A percentile compares a stretch with the other conserved stretches of the same genome.
phyloP scores from a whole-genome alignment of 1,140 invertebrate species.

The Ceratosolen fusciceps region DNA sequence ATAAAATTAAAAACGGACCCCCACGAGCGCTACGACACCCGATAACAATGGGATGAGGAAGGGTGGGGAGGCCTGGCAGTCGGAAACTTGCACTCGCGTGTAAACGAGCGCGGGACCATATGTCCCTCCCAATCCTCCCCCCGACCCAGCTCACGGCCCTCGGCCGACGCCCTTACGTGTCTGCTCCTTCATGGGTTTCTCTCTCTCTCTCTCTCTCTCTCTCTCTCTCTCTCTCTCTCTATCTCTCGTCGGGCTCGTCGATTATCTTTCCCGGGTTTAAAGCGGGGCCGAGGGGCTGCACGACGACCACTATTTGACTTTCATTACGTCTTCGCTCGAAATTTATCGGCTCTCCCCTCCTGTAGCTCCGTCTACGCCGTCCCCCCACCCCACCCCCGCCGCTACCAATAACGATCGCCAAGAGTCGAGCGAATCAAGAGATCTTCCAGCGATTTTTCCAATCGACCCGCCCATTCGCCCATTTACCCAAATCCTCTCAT shows the following conservation, averaged over 20 bases:
- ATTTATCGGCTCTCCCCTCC: slow-evolving; percentile 52
- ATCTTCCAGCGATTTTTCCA: slow-evolving; percentile 29
- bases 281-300: slow-evolving; percentile 59
- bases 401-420: too few species aligned
- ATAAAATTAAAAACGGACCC: slow-evolving; percentile 70
- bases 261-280: slow-evolving; percentile 53
- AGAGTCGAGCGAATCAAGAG: slow-evolving; percentile 17
- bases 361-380: background rate
- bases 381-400: background rate
- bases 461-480: background rate
- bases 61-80: too few species aligned
- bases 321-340: slow-evolving; percentile 66
- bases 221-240: slow-evolving; percentile 12
- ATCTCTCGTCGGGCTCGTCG: slow-evolving; percentile 28
- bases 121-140: slow-evolving; percentile 52
- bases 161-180: background rate
- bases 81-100: slow-evolving; percentile 40
- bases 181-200: background rate
- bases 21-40: slow-evolving; percentile 52
- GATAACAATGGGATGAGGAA: slow-evolving; percentile 66
- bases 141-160: background rate
- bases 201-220: slow-evolving; percentile 16
- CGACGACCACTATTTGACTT: slow-evolving; percentile 71
- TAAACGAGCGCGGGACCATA: slow-evolving; percentile 58
- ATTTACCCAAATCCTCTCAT: background rate